Conservation (phyloP, 1,140 invertebrate genomes). For the Bombus polaris region DNA sequence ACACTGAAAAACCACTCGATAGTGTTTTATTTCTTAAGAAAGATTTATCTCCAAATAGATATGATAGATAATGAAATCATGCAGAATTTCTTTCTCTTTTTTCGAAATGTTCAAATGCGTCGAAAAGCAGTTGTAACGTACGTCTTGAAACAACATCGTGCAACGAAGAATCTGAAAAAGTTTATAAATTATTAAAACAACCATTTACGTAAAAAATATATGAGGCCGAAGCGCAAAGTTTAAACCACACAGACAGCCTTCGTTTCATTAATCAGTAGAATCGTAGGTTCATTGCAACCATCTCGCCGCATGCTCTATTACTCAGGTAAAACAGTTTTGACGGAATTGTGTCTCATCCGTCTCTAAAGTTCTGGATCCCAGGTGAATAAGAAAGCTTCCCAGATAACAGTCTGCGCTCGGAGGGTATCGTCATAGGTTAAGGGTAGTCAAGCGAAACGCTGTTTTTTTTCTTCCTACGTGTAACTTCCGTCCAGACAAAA, state of each 20-base stretch:
- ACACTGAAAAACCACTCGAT: no score
- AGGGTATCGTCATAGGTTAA: constrained; percentile 14
- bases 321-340: constrained; percentile 13
- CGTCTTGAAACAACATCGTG: no score
- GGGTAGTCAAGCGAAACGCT: not conserved
- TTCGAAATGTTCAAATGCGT: no score
- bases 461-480: not conserved
- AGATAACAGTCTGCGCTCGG: constrained; percentile 30
- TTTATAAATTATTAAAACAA: not conserved
- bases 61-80: no score
- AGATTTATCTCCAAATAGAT: no score
- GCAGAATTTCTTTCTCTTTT: no score
- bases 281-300: not conserved
- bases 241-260: not conserved
- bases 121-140: no score
- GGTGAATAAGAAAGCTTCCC: constrained; percentile 13
- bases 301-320: not conserved
- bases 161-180: no score
- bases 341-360: not conserved
- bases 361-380: not conserved
- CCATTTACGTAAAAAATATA: not conserved
- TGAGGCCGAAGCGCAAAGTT: not conserved
- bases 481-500: constrained; percentile 1
- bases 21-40: no score
- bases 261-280: not conserved